phyloP scores from a whole-genome alignment of 2,113 vertebrate species.

The Xyrauchen texanus region DNA sequence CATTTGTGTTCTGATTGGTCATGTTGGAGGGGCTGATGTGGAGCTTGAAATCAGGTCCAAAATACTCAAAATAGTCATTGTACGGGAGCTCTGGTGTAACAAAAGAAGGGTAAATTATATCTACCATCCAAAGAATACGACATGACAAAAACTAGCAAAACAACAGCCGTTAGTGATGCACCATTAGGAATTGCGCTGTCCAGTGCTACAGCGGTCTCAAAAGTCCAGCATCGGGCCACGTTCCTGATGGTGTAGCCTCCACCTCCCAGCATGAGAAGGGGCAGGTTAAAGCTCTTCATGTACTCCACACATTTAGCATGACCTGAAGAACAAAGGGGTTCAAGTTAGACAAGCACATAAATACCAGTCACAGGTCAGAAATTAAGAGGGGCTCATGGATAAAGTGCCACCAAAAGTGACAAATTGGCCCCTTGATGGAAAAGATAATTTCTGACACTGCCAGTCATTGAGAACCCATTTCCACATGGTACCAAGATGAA shows the following conservation, averaged over 20 bases:
- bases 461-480: too few relatives aligned
- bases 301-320: constrained; percentile 98
- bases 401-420: too few relatives aligned
- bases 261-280: constrained; percentile 95
- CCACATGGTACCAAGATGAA: too few relatives aligned
- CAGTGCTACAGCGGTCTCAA: constrained; percentile 91
- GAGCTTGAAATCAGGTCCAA: constrained; percentile 97
- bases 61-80: constrained; percentile 98
- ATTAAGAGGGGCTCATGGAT: too few relatives aligned
- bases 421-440: too few relatives aligned
- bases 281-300: constrained; percentile 95
- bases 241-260: constrained; percentile 97
- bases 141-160: background rate
- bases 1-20: constrained; percentile 98
- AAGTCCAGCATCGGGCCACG: constrained; percentile 97
- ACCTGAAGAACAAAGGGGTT: constrained; percentile 67
- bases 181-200: constrained; percentile 95
- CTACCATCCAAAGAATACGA: background rate
- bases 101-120: background rate
- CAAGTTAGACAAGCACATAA: background rate
- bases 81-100: constrained; percentile 85
- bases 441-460: too few relatives aligned
- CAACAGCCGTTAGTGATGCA: constrained; percentile 43
- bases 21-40: constrained; percentile 99
- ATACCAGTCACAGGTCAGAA: too few relatives aligned